phyloP scores from a whole-genome alignment of 2,888 invertebrate genomes.

The Trachelus stipa region DNA sequence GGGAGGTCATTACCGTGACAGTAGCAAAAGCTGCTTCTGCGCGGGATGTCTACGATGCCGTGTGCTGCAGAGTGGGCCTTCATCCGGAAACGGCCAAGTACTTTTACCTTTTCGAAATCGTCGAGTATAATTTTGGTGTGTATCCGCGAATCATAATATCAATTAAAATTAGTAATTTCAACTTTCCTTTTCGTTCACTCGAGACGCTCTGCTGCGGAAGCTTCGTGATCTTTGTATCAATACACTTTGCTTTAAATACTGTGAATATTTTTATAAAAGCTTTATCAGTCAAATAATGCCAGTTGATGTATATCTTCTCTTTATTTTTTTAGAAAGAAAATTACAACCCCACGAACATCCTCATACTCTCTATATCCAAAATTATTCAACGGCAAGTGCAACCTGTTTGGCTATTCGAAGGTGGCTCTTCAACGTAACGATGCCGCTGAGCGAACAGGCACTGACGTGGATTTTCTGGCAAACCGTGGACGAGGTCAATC shows the following conservation, averaged over 20 bases:
- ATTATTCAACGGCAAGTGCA: conserved; percentile 97
- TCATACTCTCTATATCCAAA: conserved; percentile 98
- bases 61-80: conserved; percentile 86
- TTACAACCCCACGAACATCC: conserved; percentile 94
- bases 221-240: neutral
- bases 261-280: neutral
- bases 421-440: conserved; percentile 85
- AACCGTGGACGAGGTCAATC: conserved; percentile 95
- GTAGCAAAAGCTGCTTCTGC: conserved; percentile 90
- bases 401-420: conserved; percentile 91
- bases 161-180: neutral
- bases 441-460: conserved; percentile 78
- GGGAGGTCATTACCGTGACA: conserved; percentile 88
- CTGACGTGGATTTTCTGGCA: conserved; percentile 91
- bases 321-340: conserved; percentile 80
- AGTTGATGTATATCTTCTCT: conserved; percentile 3
- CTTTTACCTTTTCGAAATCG: conserved; percentile 97
- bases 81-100: conserved; percentile 85
- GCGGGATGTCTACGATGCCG: conserved; percentile 89
- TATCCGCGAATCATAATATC: neutral
- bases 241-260: neutral
- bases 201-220: neutral
- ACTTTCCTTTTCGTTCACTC: neutral
- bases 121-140: conserved; percentile 96
- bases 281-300: neutral